Base-by-base conservation (phyloP, 2,113 vertebrate species). In the Tragelaphus strepsiceros region DNA sequence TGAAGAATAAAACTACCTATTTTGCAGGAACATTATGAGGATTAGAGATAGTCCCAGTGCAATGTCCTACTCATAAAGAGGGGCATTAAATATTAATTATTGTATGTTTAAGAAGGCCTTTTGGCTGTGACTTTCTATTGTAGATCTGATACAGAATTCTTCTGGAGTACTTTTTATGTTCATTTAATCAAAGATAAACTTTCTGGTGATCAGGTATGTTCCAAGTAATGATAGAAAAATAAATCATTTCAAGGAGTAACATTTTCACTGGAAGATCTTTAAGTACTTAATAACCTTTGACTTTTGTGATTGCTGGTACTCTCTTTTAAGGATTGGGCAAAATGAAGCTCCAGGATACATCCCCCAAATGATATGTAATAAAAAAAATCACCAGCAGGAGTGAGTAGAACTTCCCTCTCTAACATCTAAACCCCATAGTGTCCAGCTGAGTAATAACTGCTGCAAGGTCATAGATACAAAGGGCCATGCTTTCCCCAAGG, bases 391-490 rank as follows among this genome's bases (percentile, higher is more conserved):
- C 43, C 77, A 88, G 64, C 54, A 97, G 83, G 30, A 19, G 71
- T 95, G 32, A 90, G 53, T 71, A 95, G 61, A 94, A 94, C 92
- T 86, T 95, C 87, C 97, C 78, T 64, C 35, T 93, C 89, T 93
- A 92, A 95, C 82, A 94, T 97, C 62, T 94, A 97, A 95, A 92
- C 92, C 51, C 35, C 39, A 80, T 49, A 87, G 86, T 77, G 87
- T 89, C 93, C 95, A 93, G 86, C 95, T 97, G 93, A 97, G 96
- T 92, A 95, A 96, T 87, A 93, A 96, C 46, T 90, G 80, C 53
- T 90, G 7, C 93, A 96, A 97, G 96, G 97, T 97, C 95, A 90
- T 56, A 94, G 80, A 96, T 87, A 93, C 93, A 97, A 97, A 98
- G 80, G 82, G 80, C 46, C 49, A 67, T 84, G 91, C 85, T 96